phyloP scores from a whole-genome alignment of 1,140 invertebrate genomes.

The Diorhabda sublineata region DNA sequence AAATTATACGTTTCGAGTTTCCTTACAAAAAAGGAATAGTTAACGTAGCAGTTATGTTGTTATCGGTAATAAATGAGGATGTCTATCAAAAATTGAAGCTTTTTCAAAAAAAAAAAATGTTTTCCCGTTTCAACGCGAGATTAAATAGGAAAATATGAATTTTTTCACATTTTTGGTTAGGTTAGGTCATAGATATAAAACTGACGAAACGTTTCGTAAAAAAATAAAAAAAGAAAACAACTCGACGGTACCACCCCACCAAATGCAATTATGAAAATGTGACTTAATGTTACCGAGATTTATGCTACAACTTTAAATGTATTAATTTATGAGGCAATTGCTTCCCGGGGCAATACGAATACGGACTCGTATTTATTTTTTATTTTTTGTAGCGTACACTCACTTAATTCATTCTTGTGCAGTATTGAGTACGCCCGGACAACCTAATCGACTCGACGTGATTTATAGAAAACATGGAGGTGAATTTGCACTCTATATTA shows the following conservation, averaged over 20 bases:
- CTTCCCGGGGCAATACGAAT: constrained; percentile 29
- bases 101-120: no score
- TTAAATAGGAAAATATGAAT: no score
- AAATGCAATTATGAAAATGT: constrained; percentile 41
- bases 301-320: constrained; percentile 36
- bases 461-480: constrained; percentile 18
- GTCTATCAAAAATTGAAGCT: no score
- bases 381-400: constrained; percentile 6
- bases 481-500: not conserved
- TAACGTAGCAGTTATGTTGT: no score
- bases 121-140: no score
- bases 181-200: constrained; percentile 1
- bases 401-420: constrained; percentile 17
- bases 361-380: constrained; percentile 29
- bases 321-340: constrained; percentile 38
- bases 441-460: constrained; percentile 17
- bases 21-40: no score
- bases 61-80: no score
- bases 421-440: constrained; percentile 21
- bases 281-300: constrained; percentile 38
- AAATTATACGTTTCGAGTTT: no score
- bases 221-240: not conserved
- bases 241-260: constrained; percentile 11
- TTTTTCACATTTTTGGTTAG: no score
- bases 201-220: constrained; percentile 12